These are phyloP conservation scores for Lamprotornis superbus DNA, from an alignment of 2,113 vertebrate species.

Conservation along the genomic window DNA sequence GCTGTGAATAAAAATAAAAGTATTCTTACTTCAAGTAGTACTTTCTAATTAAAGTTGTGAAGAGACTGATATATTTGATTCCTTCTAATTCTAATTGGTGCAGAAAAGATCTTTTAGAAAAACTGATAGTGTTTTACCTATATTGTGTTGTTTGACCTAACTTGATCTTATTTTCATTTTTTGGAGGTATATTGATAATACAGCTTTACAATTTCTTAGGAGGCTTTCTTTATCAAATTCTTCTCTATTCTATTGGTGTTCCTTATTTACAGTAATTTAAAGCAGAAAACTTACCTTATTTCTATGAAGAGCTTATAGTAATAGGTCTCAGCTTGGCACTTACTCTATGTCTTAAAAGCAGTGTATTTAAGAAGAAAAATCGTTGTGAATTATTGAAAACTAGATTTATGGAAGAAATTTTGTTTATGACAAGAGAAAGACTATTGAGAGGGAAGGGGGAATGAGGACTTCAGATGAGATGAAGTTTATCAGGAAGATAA, in stretches of 20 bases:
- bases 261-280: background rate
- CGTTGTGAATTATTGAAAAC: background rate
- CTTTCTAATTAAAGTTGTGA: background rate
- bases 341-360: background rate
- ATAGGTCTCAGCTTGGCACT: background rate
- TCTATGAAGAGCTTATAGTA: background rate
- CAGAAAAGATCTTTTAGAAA: background rate
- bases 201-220: background rate
- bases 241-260: background rate
- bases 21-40: background rate
- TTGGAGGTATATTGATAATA: background rate
- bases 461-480: background rate
- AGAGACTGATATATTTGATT: background rate
- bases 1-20: constrained; percentile 7
- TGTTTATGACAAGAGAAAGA: background rate
- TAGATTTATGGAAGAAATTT: background rate
- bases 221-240: background rate
- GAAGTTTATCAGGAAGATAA: background rate
- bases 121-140: background rate
- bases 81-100: background rate
- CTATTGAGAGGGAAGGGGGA: background rate
- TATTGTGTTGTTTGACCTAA: background rate
- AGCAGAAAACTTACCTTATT: background rate
- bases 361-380: background rate
- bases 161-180: background rate